Evolutionary conservation across 2,113 vertebrate species (phyloP).

Genomic region (Mixornis gularis): DNA sequence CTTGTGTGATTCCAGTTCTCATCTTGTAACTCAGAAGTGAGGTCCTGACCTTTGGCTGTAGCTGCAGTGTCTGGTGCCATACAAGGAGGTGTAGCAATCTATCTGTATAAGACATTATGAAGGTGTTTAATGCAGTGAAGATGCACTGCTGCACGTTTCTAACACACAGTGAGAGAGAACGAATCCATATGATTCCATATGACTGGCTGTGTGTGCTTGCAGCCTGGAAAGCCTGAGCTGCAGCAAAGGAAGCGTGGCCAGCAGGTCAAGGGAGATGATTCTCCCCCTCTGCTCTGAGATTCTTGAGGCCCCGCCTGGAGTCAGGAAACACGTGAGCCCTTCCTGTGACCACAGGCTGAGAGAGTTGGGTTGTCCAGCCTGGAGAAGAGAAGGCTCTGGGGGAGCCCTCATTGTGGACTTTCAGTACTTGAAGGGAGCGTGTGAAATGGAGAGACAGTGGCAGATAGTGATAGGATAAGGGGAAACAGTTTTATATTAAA

Average conservation of each 20-base stretch:
- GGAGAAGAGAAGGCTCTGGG: not conserved
- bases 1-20: not conserved
- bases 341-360: not conserved
- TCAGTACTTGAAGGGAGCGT: not conserved
- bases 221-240: not conserved
- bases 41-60: not conserved
- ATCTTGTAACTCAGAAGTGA: not conserved
- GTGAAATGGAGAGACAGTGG: not conserved
- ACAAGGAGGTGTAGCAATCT: not conserved
- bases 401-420: not conserved
- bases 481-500: not conserved
- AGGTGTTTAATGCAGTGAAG: not conserved
- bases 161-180: not conserved
- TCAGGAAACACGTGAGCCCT: not conserved
- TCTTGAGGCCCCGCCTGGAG: not conserved
- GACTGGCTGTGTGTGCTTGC: not conserved
- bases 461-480: not conserved
- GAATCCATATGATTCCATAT: accelerated
- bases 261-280: not conserved
- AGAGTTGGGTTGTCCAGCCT: not conserved
- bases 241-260: accelerated
- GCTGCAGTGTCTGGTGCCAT: not conserved
- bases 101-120: accelerated
- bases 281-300: not conserved
- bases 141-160: accelerated